These are phyloP conservation scores for Pandemis corylana DNA, from an alignment of 2,888 invertebrate genomes.

Conservation along the genomic window DNA sequence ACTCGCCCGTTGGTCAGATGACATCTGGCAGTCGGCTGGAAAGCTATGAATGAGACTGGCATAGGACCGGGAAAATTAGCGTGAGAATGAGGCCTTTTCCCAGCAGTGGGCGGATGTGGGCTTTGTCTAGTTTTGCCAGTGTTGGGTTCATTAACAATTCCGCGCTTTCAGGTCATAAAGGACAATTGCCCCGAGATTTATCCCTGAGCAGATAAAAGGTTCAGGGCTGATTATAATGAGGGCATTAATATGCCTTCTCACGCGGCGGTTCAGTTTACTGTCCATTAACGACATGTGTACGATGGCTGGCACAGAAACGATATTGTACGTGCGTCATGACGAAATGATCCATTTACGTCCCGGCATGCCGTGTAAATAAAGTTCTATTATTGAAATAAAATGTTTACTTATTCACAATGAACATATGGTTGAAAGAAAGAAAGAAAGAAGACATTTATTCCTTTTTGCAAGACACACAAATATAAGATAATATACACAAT, in stretches of 20 bases:
- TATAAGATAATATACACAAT: too few species aligned
- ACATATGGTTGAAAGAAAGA: too few species aligned
- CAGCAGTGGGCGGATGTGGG: too few species aligned
- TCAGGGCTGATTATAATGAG: slow-evolving; percentile 31
- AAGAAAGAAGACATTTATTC: too few species aligned
- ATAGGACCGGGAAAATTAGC: too few species aligned
- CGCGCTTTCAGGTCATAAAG: slow-evolving; percentile 5
- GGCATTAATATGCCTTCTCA: slow-evolving; percentile 34
- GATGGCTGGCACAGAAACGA: neutral
- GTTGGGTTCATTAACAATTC: neutral
- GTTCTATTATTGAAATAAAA: too few species aligned
- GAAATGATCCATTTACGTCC: neutral
- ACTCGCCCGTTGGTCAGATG: too few species aligned
- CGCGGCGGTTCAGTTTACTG: slow-evolving; percentile 13
- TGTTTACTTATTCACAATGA: neutral
- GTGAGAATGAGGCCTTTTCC: too few species aligned
- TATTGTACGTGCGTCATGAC: neutral
- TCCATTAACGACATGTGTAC: slow-evolving; percentile 20
- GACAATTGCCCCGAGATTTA: slow-evolving; percentile 21
- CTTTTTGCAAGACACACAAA: too few species aligned
- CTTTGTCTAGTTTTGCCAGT: too few species aligned
- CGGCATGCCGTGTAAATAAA: neutral
- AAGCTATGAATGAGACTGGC: neutral
- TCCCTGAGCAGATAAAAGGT: slow-evolving; percentile 17
- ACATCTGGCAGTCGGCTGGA: neutral